Base-by-base conservation (phyloP, 2,113 vertebrate genomes). In the Pteronura brasiliensis region DNA sequence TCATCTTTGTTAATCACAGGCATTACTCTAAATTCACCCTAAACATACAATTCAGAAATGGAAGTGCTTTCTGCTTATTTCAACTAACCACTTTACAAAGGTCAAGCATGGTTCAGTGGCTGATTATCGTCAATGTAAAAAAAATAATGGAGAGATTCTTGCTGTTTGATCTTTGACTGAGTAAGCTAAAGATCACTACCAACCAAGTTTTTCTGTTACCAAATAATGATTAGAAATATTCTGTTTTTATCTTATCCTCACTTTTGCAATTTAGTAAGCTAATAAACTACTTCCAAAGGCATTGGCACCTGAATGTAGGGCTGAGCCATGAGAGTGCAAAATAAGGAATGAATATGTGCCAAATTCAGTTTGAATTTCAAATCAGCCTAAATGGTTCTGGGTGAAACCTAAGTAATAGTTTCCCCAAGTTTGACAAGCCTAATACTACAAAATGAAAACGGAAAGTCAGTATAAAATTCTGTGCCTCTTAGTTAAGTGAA, bases 381-480 rank as follows among this genome's bases (percentile, higher is more conserved):
- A 96, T 97, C 90, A 95, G 82, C 21, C 59, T 90, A 95, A 98
- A 85, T 85, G n/a, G 25, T 88, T 97, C 90, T 83, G 94, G 57
- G 90, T 96, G 39, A 94, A 97, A 90, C 34, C 71, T 98, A 97
- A 97, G 95, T 97, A 96, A 96, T 84, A 95, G 94, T 97, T 98
- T 97, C 65, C 81, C 84, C 57, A 92, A 96, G 96, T 96, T 90
- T 98, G 96, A 98, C 95, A 98, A 93, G 90, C 84, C 83, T 96
- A 95, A 84, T 92, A 94, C 92, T 92, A 98, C 92, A 97, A 95
- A 98, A 98, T 92, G 93, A 95, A 96, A 97, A 94, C 81, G 82
- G 65, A 96, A 97, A 95, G 59, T 94, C 90, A 95, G 94, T 95
- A 71, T 95, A 93, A 98, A 97, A 97, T 92, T 90, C 77, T 88